phyloP scores from a whole-genome alignment of 2,797 vertebrate species.

The Vespertilio murinus region DNA sequence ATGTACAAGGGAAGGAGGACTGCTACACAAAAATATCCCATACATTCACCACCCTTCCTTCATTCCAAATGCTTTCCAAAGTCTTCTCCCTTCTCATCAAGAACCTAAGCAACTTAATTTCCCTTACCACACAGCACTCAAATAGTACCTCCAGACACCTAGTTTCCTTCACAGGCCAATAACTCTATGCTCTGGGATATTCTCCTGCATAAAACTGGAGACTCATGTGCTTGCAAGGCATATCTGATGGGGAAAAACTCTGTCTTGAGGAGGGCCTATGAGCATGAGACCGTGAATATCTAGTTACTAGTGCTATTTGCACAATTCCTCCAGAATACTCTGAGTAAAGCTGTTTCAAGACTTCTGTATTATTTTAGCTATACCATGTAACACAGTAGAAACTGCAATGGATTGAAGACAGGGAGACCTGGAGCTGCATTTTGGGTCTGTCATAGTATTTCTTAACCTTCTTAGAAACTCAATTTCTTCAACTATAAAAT shows the following conservation, averaged over 20 bases:
- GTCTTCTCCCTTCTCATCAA: not conserved
- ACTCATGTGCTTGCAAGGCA: not conserved
- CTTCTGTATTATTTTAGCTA: not conserved
- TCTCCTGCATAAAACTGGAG: not conserved
- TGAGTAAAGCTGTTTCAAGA: not conserved
- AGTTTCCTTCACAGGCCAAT: not conserved
- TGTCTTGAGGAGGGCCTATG: not conserved
- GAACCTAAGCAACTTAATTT: not conserved
- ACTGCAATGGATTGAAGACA: not conserved
- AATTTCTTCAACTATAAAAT: not conserved
- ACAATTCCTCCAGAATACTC: not conserved
- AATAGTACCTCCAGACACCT: not conserved
- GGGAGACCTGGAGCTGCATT: not conserved
- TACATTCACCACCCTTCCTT: fast-evolving
- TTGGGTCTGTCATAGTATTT: not conserved
- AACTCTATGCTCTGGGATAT: not conserved
- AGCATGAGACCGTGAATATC: not conserved
- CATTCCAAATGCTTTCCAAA: not conserved
- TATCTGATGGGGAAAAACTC: not conserved
- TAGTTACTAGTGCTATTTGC: not conserved
- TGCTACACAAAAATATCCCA: not conserved
- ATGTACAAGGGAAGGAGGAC: not conserved
- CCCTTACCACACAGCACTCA: not conserved
- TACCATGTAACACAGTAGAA: not conserved
- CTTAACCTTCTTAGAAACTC: not conserved